These are phyloP conservation scores for Psilopogon haemacephalus DNA, from an alignment of 2,113 vertebrate genomes.

Conservation along the genomic window DNA sequence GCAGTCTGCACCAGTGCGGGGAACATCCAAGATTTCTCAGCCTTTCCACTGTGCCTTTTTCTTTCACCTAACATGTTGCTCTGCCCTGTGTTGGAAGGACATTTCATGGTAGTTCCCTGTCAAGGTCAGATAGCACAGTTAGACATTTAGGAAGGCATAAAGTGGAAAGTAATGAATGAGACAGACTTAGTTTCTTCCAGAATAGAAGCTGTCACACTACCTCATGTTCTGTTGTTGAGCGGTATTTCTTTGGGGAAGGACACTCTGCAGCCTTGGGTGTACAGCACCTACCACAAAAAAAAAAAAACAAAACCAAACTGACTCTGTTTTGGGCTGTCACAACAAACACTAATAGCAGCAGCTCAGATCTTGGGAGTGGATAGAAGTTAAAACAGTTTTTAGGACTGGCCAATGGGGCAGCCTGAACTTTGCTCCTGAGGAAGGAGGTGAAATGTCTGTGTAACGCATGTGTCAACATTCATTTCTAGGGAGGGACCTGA, in stretches of 20 bases:
- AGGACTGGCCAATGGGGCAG: background rate
- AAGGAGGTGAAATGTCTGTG: background rate
- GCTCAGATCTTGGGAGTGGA: background rate
- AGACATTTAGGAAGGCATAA: background rate
- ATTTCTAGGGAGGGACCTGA: background rate
- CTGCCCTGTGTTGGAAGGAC: background rate
- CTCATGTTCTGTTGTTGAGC: background rate
- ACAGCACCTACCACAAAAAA: background rate
- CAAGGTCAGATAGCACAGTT: background rate
- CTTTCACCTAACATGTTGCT: background rate
- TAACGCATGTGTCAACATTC: conserved; percentile 20
- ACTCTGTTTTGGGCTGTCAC: background rate
- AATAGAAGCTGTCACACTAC: background rate
- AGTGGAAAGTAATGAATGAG: background rate
- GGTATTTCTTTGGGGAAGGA: background rate
- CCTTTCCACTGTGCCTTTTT: background rate
- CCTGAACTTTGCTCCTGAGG: conserved; percentile 39
- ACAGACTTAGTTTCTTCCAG: background rate
- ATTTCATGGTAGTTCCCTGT: background rate
- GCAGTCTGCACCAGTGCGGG: background rate
- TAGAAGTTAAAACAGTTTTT: conserved; percentile 21
- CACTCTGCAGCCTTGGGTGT: rapidly evolving
- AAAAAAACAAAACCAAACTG: background rate
- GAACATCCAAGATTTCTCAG: background rate
- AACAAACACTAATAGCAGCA: background rate